These are phyloP conservation scores for Zaprionus davidi DNA, from an alignment of 1,140 invertebrate species.

Conservation along the genomic window DNA sequence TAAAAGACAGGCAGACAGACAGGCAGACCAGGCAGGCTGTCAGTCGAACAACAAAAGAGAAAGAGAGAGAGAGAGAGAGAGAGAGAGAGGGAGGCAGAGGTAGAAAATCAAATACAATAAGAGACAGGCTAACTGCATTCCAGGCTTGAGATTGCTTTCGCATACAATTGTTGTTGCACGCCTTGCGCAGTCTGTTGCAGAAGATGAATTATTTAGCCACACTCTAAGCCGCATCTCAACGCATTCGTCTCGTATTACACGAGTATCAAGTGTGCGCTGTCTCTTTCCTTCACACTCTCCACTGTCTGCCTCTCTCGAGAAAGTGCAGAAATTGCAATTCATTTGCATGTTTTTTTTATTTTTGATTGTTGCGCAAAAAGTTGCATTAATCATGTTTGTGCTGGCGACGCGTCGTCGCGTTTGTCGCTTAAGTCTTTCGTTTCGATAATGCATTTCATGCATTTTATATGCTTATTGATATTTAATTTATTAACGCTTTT, in stretches of 20 bases:
- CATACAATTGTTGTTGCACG: conserved; percentile 47
- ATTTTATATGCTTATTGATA: conserved; percentile 48
- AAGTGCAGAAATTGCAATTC: conserved; percentile 73
- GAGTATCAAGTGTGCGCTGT: conserved; percentile 20
- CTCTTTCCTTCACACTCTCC: not conserved
- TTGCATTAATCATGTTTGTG: conserved; percentile 64
- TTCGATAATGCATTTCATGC: conserved; percentile 50
- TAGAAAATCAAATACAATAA: conserved; percentile 33
- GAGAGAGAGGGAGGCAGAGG: conserved; percentile 19
- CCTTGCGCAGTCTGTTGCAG: conserved; percentile 44
- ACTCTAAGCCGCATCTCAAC: not conserved
- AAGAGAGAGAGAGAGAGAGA: not conserved
- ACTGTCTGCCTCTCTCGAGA: conserved; percentile 27
- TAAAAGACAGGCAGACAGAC: conserved; percentile 47
- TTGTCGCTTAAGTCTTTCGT: conserved; percentile 78
- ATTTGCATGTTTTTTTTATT: conserved; percentile 58
- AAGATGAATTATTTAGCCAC: conserved; percentile 1
- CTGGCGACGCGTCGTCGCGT: conserved; percentile 28
- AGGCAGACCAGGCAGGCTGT: not conserved
- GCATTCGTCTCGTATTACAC: conserved; percentile 7
- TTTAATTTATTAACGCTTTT: conserved; percentile 70
- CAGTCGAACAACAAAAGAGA: too few species aligned
- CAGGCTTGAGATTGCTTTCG: conserved; percentile 53
- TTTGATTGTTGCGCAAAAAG: conserved; percentile 64
- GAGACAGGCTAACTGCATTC: conserved; percentile 67